phyloP scores from a whole-genome alignment of 2,888 invertebrate species.

The Microplitis manilae region DNA sequence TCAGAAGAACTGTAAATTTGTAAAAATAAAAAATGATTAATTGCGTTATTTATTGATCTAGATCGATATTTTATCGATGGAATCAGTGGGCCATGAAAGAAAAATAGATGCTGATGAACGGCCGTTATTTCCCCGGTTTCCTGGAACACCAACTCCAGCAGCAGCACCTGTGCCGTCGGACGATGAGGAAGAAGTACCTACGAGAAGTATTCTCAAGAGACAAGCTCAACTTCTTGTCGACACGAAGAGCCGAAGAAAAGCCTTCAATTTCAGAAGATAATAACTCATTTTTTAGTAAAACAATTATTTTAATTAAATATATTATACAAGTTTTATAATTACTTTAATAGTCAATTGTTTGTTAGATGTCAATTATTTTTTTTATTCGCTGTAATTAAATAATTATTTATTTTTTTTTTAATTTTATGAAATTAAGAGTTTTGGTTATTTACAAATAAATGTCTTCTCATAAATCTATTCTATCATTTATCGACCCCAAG shows the following conservation, averaged over 20 bases:
- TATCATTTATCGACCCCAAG: too few relatives aligned
- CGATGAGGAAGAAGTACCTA: conserved; percentile 89
- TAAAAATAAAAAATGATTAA: background rate
- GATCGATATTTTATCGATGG: conserved; percentile 61
- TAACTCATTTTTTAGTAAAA: background rate
- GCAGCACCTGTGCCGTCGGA: conserved; percentile 74
- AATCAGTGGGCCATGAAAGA: conserved; percentile 54
- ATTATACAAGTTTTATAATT: background rate
- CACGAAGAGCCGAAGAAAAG: conserved; percentile 85
- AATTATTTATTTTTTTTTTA: background rate
- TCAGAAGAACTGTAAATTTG: background rate
- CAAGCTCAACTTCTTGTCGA: conserved; percentile 89
- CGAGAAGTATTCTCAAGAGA: conserved; percentile 83
- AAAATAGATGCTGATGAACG: conserved; percentile 55
- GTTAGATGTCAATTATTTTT: background rate
- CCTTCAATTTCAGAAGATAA: conserved; percentile 72
- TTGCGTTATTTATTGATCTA: conserved; percentile 40
- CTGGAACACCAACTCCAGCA: conserved; percentile 57
- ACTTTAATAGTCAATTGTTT: background rate
- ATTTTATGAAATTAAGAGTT: too few relatives aligned
- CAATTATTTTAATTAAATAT: background rate
- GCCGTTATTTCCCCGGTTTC: conserved; percentile 63
- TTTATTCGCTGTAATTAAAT: background rate
- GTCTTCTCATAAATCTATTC: too few relatives aligned
- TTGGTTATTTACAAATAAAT: too few relatives aligned